A percentile compares a stretch with the other conserved stretches of the same genome.
Evolutionary conservation across 2,797 vertebrate genomes (phyloP).

Genomic region (Syngnathus rostellatus): DNA sequence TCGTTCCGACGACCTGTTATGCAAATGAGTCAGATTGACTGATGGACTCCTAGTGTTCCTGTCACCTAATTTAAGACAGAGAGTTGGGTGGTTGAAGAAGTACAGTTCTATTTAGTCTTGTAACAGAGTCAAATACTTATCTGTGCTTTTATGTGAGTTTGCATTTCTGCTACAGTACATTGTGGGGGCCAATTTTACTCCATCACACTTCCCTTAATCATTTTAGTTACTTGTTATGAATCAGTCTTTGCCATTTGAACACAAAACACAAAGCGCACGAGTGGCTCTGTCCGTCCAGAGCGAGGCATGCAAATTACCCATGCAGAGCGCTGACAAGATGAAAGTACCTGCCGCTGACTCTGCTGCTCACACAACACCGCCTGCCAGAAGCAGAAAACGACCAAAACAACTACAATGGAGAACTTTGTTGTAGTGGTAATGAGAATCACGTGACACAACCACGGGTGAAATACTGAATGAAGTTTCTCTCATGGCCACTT

Average conservation of each 20-base stretch:
- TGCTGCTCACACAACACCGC: not conserved
- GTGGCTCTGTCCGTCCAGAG: not conserved
- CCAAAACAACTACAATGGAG: not conserved
- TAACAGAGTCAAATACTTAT: not conserved
- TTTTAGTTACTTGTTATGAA: too few relatives aligned
- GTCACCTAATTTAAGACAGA: not conserved
- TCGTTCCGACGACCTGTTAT: constrained; percentile 25
- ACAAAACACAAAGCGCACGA: not conserved
- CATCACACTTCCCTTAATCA: not conserved
- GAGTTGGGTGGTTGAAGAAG: not conserved
- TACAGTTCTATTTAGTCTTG: not conserved
- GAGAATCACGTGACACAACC: not conserved
- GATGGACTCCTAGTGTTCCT: not conserved
- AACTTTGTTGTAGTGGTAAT: not conserved
- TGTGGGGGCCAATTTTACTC: too few relatives aligned
- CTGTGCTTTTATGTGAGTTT: too few relatives aligned
- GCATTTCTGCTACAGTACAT: too few relatives aligned
- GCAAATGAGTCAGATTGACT: constrained; percentile 36
- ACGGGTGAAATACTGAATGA: not conserved
- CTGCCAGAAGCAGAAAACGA: not conserved
- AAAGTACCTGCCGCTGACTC: not conserved
- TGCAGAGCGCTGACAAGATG: not conserved
- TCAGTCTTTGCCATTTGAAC: too few relatives aligned
- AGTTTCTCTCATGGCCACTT: too few relatives aligned
- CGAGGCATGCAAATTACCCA: not conserved